Evolutionary conservation across 2,113 vertebrate genomes (phyloP), one percentile per base, ranked within the genome.

Genomic region (Eonycteris spelaea): DNA sequence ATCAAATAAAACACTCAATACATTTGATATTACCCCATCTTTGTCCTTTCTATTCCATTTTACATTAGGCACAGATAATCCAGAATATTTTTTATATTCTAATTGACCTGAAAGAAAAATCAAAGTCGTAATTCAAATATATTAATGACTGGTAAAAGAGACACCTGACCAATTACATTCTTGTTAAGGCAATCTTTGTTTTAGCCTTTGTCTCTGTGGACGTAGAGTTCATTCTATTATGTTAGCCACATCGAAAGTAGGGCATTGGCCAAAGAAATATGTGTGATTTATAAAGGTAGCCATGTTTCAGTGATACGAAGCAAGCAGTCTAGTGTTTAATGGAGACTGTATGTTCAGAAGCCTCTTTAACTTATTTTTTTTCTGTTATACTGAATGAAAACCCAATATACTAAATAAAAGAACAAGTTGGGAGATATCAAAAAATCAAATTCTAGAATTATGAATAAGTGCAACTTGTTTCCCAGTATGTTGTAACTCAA

Each of bases 71-170:
- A 79, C 22, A 91, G 57, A 87, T 55, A 85, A 67, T 63, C 33
- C n/a, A 84, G 63, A 91, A 86, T 51, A 73, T 59, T 94, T 80
- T 85, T 94, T 55, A 73, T 59, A 95, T 18, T 38, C 28, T 90
- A 63, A 68, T 83, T 93, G 71, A 94, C 48, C 68, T 57, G 28
- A 95, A 89, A 93, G 94, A 92, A 94, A 75, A 79, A 55, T 38
- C 71, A 55, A 87, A 94, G 67, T 92, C 78, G 86, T 95, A 85
- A 88, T 73, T 92, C 95, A 93, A 93, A 94, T 85, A 94, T 51
- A 43, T 18, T 91, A 97, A 86, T 74, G 30, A 74, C 48, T 79
- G 15, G 28, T 28, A 73, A 82, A 91, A 84, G 38, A 87, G 92
- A 82, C 35, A 93, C 33, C 74, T 91, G 65, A 79, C 35, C 73